A percentile compares a stretch with the other conserved stretches of the same genome.
Evolutionary conservation across 2,888 invertebrate genomes (phyloP).

Genomic region (Melikaiella ostensackeni): DNA sequence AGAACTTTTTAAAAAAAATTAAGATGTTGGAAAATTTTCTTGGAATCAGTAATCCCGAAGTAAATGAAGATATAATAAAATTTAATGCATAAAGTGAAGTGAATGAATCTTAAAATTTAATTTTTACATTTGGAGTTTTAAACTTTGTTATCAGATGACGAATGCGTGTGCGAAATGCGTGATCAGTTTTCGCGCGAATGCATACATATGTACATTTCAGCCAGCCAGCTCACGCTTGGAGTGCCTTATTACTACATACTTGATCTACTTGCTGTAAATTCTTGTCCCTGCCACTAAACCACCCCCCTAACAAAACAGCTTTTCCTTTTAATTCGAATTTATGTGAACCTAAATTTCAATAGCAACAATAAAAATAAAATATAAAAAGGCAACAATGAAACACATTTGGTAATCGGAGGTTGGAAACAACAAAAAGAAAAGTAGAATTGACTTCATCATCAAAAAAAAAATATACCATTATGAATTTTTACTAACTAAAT

Average conservation of each 20-base stretch:
- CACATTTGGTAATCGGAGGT: not conserved
- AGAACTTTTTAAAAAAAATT: too few relatives aligned
- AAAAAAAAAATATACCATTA: too few relatives aligned
- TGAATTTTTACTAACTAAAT: not conserved
- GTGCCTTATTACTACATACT: conserved; percentile 63
- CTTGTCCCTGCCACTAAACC: conserved; percentile 63
- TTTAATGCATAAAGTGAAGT: not conserved
- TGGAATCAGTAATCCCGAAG: too few relatives aligned
- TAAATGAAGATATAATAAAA: too few relatives aligned
- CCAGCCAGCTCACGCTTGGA: conserved; percentile 74
- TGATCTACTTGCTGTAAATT: conserved; percentile 50
- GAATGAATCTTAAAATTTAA: not conserved
- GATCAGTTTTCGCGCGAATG: conserved; percentile 50
- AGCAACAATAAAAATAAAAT: not conserved
- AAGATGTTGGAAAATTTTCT: too few relatives aligned
- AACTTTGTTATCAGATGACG: not conserved
- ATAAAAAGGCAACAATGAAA: conserved; percentile 29
- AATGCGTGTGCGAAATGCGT: conserved; percentile 47
- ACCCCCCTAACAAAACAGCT: conserved; percentile 63
- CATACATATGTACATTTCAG: conserved; percentile 68
- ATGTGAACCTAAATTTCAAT: not conserved
- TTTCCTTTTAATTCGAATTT: conserved; percentile 1
- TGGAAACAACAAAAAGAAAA: conserved; percentile 3
- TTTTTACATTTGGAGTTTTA: not conserved
- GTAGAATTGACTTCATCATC: not conserved